Base-by-base conservation (phyloP, 2,797 vertebrate genomes). In the Chelmon rostratus region DNA sequence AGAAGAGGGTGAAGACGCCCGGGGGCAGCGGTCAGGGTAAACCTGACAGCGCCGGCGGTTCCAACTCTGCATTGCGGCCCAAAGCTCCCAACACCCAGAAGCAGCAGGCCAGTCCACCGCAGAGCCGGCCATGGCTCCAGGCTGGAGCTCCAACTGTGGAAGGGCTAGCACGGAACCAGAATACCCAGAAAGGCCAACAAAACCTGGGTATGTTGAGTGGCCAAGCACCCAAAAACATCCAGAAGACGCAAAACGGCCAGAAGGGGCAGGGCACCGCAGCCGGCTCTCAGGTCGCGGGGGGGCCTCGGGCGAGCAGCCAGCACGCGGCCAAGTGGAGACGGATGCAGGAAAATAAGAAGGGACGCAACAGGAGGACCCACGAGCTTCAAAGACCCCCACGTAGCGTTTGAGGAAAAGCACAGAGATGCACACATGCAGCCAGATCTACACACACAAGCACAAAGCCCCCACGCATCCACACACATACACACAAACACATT, bases 351-450 rank as follows among this genome's bases (percentile, higher is more conserved):
- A 98, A 97, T 79, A 99, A 99, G 95, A 99, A 99, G 92, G 98
- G 98, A 78, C 97, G 98, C 83, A 99, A 99, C 90, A 96, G 98
- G 95, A 97, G 98, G 95, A 99, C 98, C 96, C 98, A 99, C 40
- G 98, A 99, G 94, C 97, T 98, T 90, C 98, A 99, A 84, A 97
- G 98, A 97, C 97, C 98, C 87, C 98, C 98, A 10, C 96, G 98
- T 76, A 99, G 98, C 91, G 97, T 99, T 94, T 99, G 96, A 93
- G 81, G 57, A 42, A 53, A 68, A 76, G 73, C 63, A 73, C 73
- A 78, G n/a, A 74, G 25, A 85, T 40, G 73, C 78, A 87, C 75
- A 57, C 37, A 49, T 35, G 3, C 38, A 87, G 38, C 74, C 68
- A 75, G 76, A 90, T 54, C 58, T 16, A 83, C 82, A 88, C 80